These are phyloP conservation scores for Xenus cinereus DNA, from an alignment of 2,113 vertebrate species.

Conservation along the genomic window DNA sequence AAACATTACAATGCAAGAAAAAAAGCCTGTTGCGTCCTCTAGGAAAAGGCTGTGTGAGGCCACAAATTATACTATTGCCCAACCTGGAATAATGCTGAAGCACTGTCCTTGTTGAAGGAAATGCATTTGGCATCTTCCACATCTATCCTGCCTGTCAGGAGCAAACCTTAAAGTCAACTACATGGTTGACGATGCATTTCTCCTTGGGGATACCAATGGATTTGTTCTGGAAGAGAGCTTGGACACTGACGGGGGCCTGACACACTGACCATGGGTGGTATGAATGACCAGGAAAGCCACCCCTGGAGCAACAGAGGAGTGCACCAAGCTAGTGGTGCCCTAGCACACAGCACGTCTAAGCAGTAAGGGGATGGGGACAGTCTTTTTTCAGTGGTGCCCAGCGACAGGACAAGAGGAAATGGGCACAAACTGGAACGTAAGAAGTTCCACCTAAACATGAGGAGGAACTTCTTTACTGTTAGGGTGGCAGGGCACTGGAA, in stretches of 20 bases:
- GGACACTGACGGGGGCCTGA: fast-evolving
- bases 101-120: not conserved
- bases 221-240: not conserved
- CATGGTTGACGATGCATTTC: not conserved
- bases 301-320: not conserved
- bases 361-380: no score
- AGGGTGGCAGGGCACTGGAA: no score
- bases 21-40: not conserved
- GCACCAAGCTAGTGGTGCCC: not conserved
- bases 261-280: not conserved
- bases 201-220: not conserved
- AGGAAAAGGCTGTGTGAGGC: not conserved
- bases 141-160: not conserved
- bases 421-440: no score
- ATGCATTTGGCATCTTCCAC: not conserved
- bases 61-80: not conserved
- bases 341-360: not conserved
- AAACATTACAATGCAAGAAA: not conserved
- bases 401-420: no score
- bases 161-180: not conserved
- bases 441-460: no score
- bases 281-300: not conserved
- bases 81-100: not conserved
- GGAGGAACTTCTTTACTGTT: no score
- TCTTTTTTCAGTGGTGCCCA: no score